These are phyloP conservation scores for Phyllostomus hastatus DNA, from an alignment of 2,113 vertebrate species.

Conservation along the genomic window DNA sequence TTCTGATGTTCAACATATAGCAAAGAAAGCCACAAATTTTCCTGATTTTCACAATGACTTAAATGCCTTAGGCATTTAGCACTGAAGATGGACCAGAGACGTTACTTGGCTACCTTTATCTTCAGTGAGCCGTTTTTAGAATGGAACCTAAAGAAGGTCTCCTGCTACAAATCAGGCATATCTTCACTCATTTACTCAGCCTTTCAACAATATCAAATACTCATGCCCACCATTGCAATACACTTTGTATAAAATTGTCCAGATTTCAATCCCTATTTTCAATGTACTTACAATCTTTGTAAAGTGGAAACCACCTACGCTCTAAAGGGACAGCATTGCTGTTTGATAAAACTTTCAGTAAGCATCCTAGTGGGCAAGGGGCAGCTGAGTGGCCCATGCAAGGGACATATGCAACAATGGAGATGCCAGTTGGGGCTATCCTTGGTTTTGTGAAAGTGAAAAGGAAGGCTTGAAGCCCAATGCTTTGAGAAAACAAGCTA, in stretches of 20 bases:
- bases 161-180: background rate
- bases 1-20: background rate
- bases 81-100: background rate
- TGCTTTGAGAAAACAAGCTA: slow-evolving; percentile 8
- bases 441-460: background rate
- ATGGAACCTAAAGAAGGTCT: background rate
- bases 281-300: background rate
- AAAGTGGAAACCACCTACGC: background rate
- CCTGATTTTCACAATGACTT: background rate
- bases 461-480: background rate
- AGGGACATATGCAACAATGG: background rate
- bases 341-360: background rate
- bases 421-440: background rate
- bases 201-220: background rate
- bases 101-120: background rate
- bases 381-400: background rate
- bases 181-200: background rate
- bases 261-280: background rate
- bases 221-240: background rate
- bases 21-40: slow-evolving; percentile 10
- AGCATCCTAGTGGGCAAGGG: background rate
- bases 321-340: background rate
- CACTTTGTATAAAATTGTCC: background rate
- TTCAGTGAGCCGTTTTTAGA: background rate
- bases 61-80: background rate